phyloP scores from a whole-genome alignment of 2,797 vertebrate species.

The Micrastur ruficollis region DNA sequence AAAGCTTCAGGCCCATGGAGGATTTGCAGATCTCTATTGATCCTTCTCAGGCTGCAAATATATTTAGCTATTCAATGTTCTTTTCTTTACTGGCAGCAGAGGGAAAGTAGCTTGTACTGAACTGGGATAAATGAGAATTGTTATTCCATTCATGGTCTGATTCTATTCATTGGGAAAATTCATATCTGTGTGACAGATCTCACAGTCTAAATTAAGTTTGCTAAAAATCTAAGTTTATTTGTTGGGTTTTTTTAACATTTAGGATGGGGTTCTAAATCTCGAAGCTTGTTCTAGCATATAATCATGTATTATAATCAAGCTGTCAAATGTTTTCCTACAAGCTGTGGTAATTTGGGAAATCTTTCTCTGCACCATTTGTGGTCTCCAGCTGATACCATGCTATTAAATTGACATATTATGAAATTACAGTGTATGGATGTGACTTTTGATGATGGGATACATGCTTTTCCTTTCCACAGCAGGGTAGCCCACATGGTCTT shows the following conservation, averaged over 20 bases:
- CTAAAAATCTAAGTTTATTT: background rate
- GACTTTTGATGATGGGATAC: background rate
- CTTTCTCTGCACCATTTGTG: background rate
- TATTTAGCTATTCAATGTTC: background rate
- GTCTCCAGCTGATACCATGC: background rate
- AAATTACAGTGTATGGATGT: background rate
- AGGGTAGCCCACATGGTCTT: background rate
- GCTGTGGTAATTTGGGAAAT: background rate
- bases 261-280: rapidly evolving
- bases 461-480: background rate
- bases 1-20: background rate
- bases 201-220: background rate
- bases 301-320: background rate
- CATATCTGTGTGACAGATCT: background rate
- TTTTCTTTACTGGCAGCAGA: background rate
- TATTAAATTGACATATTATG: background rate
- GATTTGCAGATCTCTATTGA: background rate
- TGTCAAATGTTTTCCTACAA: background rate
- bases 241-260: background rate
- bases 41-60: background rate
- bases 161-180: background rate
- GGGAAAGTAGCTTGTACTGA: background rate
- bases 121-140: background rate
- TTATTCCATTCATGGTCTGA: background rate
- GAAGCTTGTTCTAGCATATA: background rate